These are phyloP conservation scores for Esox lucius DNA, from an alignment of 2,797 vertebrate genomes.

Conservation along the genomic window DNA sequence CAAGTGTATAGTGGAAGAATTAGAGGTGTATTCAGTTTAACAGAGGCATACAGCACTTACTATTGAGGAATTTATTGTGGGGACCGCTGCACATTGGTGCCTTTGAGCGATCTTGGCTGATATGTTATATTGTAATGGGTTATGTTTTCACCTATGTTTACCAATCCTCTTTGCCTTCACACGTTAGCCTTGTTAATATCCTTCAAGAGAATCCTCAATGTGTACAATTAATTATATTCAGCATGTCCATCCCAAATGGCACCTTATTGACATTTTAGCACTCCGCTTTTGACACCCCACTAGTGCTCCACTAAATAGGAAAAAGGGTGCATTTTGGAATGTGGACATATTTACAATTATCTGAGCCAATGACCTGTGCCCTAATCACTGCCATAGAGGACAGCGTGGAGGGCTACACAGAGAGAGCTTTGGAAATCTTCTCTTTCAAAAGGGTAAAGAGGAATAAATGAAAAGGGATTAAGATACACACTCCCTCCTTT, in stretches of 20 bases:
- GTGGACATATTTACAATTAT: constrained; percentile 56
- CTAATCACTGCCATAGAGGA: constrained; percentile 48
- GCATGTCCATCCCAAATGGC: too few relatives aligned
- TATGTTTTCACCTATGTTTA: background rate
- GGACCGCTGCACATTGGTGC: background rate
- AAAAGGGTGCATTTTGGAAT: too few relatives aligned
- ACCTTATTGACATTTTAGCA: too few relatives aligned
- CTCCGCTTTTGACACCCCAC: too few relatives aligned
- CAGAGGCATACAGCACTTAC: background rate
- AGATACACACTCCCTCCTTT: constrained; percentile 17
- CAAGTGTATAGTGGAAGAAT: background rate
- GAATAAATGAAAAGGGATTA: constrained; percentile 52
- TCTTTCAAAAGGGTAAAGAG: constrained; percentile 31
- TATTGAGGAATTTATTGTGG: background rate
- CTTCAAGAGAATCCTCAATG: constrained; percentile 24
- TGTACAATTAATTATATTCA: too few relatives aligned
- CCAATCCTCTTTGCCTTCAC: background rate
- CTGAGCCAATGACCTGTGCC: constrained; percentile 59
- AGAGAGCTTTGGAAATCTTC: constrained; percentile 33
- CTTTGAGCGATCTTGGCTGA: background rate
- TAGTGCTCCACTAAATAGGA: too few relatives aligned
- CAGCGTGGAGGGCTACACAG: constrained; percentile 32
- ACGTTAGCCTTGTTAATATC: constrained; percentile 7
- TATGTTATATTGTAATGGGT: background rate
- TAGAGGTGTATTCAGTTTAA: constrained; percentile 1